Percentiles rank a stretch among this genome's conserved stretches.
These are phyloP conservation scores for Bacillus rossius DNA, from an alignment of 1,140 invertebrate genomes.

Conservation along the genomic window DNA sequence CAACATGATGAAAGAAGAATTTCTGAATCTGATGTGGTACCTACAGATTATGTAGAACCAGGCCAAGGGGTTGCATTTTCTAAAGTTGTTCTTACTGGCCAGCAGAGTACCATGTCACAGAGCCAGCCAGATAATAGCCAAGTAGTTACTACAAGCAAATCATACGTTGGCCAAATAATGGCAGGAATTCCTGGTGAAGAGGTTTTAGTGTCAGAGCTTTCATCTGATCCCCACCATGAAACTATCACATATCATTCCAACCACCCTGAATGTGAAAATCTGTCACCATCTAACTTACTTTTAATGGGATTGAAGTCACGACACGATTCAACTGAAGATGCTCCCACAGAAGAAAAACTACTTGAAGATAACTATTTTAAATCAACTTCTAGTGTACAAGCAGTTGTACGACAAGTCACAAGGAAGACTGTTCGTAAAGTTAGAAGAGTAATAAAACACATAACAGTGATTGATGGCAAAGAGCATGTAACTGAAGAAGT, in stretches of 20 bases:
- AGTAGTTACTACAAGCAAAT: constrained; percentile 53
- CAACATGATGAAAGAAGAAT: neutral
- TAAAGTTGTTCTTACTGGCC: constrained; percentile 55
- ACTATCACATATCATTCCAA: constrained; percentile 40
- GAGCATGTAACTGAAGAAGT: constrained; percentile 76
- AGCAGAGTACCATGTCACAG: constrained; percentile 55
- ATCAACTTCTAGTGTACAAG: constrained; percentile 57
- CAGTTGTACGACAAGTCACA: constrained; percentile 73
- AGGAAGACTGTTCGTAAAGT: constrained; percentile 67
- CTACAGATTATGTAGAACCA: constrained; percentile 10
- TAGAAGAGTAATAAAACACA: constrained; percentile 62
- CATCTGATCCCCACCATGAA: constrained; percentile 49
- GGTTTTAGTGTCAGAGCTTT: constrained; percentile 56
- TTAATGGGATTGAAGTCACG: constrained; percentile 19
- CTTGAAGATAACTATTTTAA: constrained; percentile 19
- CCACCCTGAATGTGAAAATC: neutral
- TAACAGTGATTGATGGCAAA: constrained; percentile 74
- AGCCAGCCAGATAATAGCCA: constrained; percentile 54
- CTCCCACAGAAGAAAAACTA: neutral
- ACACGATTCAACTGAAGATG: neutral
- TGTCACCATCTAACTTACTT: constrained; percentile 37
- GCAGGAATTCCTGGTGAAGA: constrained; percentile 54
- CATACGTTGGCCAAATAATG: constrained; percentile 53
- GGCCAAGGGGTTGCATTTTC: constrained; percentile 52
- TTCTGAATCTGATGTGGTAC: neutral